phyloP scores from a whole-genome alignment of 2,113 vertebrate species.

The Maccullochella peelii region DNA sequence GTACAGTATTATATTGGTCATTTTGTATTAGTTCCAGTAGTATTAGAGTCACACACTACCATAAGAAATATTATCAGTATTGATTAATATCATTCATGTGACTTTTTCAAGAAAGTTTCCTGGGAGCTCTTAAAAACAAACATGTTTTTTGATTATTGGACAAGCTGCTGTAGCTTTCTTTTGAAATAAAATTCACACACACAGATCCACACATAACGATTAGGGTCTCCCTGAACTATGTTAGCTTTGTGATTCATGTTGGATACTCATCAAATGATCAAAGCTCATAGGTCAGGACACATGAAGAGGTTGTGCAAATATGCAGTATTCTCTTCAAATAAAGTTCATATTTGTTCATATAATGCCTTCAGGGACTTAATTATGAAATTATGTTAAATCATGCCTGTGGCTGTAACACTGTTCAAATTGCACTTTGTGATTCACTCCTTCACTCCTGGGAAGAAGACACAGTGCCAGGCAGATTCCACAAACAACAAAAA shows the following conservation, averaged over 20 bases:
- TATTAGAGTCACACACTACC: neutral
- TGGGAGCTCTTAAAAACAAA: neutral
- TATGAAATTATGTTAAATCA: neutral
- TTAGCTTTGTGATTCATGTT: slow-evolving; percentile 12
- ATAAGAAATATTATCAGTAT: neutral
- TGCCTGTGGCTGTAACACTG: neutral
- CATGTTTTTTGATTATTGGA: neutral
- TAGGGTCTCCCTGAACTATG: neutral
- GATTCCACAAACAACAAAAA: neutral
- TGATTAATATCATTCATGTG: neutral
- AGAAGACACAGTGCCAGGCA: neutral
- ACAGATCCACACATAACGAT: neutral
- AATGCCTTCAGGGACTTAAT: slow-evolving; percentile 4
- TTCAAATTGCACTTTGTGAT: slow-evolving; percentile 20
- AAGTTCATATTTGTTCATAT: neutral
- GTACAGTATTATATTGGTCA: neutral
- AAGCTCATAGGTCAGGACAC: neutral
- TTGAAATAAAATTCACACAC: neutral
- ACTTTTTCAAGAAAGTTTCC: slow-evolving; percentile 2
- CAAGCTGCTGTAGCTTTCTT: neutral
- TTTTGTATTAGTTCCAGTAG: neutral
- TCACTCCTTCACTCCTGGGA: slow-evolving; percentile 6
- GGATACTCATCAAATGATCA: neutral
- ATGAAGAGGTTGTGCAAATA: neutral
- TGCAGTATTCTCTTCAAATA: neutral